A percentile compares a stretch with the other conserved stretches of the same genome.
Evolutionary conservation across 2,113 vertebrate species (phyloP).

Genomic region (Garra rufa): DNA sequence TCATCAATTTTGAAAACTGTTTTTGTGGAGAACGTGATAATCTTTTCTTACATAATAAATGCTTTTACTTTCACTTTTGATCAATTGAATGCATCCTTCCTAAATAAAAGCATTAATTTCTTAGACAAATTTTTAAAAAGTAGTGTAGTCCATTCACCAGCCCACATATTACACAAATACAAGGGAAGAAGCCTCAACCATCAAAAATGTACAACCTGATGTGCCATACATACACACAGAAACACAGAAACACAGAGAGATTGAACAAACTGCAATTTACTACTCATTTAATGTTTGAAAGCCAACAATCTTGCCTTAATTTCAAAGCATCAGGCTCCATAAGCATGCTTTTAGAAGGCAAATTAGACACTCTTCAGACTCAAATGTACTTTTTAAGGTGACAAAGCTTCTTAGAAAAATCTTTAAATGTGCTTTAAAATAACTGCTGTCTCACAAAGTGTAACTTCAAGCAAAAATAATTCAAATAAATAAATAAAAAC

Average conservation of each 20-base stretch:
- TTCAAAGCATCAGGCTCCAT: not conserved
- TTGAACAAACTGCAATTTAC: not conserved
- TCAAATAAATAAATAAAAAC: not conserved
- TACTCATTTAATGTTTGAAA: not conserved
- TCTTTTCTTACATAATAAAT: not conserved
- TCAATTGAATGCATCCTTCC: not conserved
- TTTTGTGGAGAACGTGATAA: too few relatives aligned
- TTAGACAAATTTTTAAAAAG: not conserved
- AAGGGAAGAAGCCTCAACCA: constrained; percentile 34
- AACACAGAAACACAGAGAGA: not conserved
- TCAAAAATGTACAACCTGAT: constrained; percentile 38
- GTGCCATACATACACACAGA: not conserved
- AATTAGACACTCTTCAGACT: too few relatives aligned
- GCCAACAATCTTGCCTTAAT: not conserved
- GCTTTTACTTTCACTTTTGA: not conserved
- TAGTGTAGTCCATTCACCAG: not conserved
- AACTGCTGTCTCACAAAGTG: too few relatives aligned
- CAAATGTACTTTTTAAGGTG: too few relatives aligned
- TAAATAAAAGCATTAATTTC: not conserved
- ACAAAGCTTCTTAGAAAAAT: too few relatives aligned
- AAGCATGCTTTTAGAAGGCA: not conserved
- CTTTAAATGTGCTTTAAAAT: too few relatives aligned
- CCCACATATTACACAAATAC: not conserved
- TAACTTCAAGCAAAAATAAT: not conserved
- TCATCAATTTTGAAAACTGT: not conserved